These are phyloP conservation scores for Metacarcinus magister DNA, from an alignment of 2,888 invertebrate species.

Conservation along the genomic window DNA sequence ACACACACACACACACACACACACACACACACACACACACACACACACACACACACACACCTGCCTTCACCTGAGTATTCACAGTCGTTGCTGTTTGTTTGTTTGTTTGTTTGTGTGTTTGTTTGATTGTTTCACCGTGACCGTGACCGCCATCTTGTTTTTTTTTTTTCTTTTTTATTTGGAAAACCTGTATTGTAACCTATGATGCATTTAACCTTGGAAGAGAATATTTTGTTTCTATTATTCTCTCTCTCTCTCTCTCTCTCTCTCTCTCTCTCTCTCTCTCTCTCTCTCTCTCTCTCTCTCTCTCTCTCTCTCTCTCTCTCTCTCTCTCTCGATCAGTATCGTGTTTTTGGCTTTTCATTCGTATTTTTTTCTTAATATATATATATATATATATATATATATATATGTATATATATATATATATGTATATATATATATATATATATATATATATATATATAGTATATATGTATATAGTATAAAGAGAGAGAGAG, in stretches of 20 bases:
- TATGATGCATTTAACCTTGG: background rate
- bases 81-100: no score
- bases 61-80: background rate
- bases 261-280: background rate
- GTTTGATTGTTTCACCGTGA: background rate
- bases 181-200: background rate
- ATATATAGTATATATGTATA: no score
- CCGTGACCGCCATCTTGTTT: background rate
- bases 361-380: no score
- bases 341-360: no score
- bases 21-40: conserved; percentile 15
- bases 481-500: no score
- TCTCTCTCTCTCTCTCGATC: background rate
- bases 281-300: background rate
- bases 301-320: conserved; percentile 53
- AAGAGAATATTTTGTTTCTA: background rate
- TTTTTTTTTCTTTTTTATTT: background rate
- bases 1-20: background rate
- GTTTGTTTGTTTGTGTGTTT: no score
- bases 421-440: no score
- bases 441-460: no score
- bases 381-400: no score
- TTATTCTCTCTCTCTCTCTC: background rate
- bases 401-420: no score
- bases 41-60: conserved; percentile 4